Evolutionary conservation across 2,888 invertebrate species (phyloP).

Genomic region (Troides oblongomaculatus): DNA sequence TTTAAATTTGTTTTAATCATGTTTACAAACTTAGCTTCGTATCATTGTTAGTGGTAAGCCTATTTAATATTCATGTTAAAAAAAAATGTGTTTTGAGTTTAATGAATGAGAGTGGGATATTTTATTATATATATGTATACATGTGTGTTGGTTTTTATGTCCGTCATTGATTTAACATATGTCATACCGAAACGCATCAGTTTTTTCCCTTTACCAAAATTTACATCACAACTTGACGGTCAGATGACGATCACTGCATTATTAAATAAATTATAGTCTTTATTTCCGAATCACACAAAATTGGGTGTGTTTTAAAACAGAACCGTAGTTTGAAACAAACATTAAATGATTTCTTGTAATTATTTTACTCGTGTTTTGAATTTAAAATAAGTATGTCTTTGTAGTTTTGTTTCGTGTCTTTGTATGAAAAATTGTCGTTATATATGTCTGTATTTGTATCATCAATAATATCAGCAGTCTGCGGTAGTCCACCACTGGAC

Average conservation of each 20-base stretch:
- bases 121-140: background rate
- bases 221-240: conserved; percentile 13
- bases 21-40: background rate
- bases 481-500: too few species aligned
- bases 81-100: background rate
- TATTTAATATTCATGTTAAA: background rate
- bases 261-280: too few species aligned
- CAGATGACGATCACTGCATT: background rate
- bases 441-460: too few species aligned
- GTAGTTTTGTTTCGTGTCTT: too few species aligned
- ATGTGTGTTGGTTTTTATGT: conserved; percentile 8
- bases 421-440: too few species aligned
- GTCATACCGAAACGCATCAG: conserved; percentile 3
- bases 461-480: too few species aligned
- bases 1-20: background rate
- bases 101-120: background rate
- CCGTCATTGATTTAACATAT: conserved; percentile 3
- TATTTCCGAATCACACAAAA: too few species aligned
- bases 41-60: background rate
- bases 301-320: too few species aligned
- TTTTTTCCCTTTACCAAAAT: background rate
- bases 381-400: too few species aligned
- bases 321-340: too few species aligned
- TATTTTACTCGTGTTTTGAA: too few species aligned
- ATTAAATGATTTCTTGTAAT: too few species aligned